Percentiles rank a stretch among this genome's conserved stretches.
Conservation (phyloP, 2,113 vertebrate genomes). For the Cyrtonyx montezumae region DNA sequence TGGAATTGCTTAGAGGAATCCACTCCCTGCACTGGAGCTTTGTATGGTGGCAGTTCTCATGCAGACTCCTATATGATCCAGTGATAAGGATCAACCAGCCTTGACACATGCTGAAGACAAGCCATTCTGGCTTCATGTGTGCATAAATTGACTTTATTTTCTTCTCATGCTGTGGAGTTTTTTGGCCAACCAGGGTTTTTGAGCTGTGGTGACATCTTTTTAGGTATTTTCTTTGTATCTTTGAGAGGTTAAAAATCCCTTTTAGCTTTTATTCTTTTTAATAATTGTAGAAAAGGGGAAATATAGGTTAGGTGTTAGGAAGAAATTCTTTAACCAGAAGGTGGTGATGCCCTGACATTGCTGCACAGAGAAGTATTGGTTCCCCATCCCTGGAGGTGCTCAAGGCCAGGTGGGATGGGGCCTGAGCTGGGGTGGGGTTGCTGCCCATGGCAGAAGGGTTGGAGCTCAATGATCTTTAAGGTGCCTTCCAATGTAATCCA, state of each 20-base stretch:
- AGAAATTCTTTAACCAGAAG: too few species aligned
- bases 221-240: background rate
- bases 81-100: background rate
- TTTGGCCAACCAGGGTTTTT: rapidly evolving
- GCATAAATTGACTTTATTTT: background rate
- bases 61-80: rapidly evolving
- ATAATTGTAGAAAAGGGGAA: background rate
- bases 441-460: too few species aligned
- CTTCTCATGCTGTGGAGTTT: rapidly evolving
- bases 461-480: too few species aligned
- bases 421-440: too few species aligned
- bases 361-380: too few species aligned
- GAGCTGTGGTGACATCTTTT: background rate
- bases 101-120: background rate
- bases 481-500: too few species aligned
- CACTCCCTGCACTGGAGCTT: background rate
- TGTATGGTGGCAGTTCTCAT: background rate
- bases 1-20: background rate
- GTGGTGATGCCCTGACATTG: too few species aligned
- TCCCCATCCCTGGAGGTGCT: too few species aligned
- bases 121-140: background rate
- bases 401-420: too few species aligned
- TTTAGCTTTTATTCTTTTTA: background rate
- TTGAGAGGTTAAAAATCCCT: background rate
- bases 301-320: too few species aligned